These are phyloP conservation scores for Silurus lanzhouensis DNA, from an alignment of 2,797 vertebrate genomes.

Conservation along the genomic window DNA sequence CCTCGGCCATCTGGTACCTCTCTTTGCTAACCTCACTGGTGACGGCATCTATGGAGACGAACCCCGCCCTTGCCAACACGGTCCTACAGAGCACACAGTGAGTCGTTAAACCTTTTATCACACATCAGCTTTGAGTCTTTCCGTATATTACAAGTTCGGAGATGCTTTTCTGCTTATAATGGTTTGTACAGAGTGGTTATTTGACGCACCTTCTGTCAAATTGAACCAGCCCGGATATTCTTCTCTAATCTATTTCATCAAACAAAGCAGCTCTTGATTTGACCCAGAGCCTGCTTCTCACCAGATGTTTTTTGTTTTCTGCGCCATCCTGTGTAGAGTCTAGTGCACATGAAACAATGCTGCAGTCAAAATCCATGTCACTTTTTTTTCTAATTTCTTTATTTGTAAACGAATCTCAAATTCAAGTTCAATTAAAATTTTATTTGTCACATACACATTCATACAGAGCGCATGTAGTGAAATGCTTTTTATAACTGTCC, in stretches of 20 bases:
- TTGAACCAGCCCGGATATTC: neutral
- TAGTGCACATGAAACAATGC: neutral
- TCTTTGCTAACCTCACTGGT: conserved; percentile 95
- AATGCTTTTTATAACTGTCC: too few relatives aligned
- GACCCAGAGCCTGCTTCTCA: neutral
- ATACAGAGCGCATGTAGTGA: too few relatives aligned
- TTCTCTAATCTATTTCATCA: neutral
- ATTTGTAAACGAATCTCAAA: too few relatives aligned
- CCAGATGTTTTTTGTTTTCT: neutral
- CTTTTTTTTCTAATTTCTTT: neutral
- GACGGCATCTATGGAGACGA: conserved; percentile 96
- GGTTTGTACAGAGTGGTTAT: neutral
- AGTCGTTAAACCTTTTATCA: conserved; percentile 58
- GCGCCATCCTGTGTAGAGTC: neutral
- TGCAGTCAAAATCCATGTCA: neutral
- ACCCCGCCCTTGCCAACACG: conserved; percentile 89
- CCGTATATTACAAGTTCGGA: neutral
- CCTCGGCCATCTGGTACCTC: conserved; percentile 98
- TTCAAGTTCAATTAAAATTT: too few relatives aligned
- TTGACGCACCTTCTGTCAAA: neutral
- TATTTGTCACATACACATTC: too few relatives aligned
- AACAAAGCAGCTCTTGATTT: neutral
- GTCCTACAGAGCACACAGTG: conserved; percentile 95
- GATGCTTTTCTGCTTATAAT: neutral
- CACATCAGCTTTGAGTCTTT: neutral